Percentiles rank a stretch among this genome's conserved stretches.
Conservation (phyloP, 2,797 vertebrate species). For the Darevskia mixta region DNA sequence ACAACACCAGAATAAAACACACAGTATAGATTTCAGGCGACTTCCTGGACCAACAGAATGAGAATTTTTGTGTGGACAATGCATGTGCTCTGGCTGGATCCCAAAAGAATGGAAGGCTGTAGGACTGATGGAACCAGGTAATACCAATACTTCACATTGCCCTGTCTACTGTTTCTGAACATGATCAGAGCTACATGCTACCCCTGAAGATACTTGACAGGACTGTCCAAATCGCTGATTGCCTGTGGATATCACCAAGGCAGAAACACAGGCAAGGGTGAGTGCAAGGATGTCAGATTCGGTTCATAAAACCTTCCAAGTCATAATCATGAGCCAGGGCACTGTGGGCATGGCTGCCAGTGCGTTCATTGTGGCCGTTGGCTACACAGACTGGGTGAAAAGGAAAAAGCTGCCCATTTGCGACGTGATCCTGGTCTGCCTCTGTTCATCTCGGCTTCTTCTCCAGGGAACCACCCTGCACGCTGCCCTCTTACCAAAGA, state of each 20-base stretch:
- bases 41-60: background rate
- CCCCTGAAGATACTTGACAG: background rate
- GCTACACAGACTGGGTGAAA: slow-evolving; percentile 38
- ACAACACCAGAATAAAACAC: background rate
- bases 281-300: background rate
- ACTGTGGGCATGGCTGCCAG: slow-evolving; percentile 33
- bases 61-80: too few species aligned
- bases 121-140: background rate
- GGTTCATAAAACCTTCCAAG: slow-evolving; percentile 1
- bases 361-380: slow-evolving; percentile 38
- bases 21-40: background rate
- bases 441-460: slow-evolving; percentile 48
- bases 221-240: background rate
- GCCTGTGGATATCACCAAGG: background rate
- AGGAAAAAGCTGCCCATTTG: slow-evolving; percentile 27
- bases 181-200: too few species aligned
- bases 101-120: background rate
- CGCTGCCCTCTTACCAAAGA: background rate
- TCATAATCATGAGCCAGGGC: background rate
- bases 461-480: slow-evolving; percentile 49
- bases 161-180: background rate
- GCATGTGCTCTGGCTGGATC: background rate
- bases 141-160: background rate
- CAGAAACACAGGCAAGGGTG: background rate
- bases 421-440: slow-evolving; percentile 45